Percentiles rank a stretch among this genome's conserved stretches.
Evolutionary conservation across 2,888 invertebrate genomes (phyloP).

Genomic region (Lithosia quadra): DNA sequence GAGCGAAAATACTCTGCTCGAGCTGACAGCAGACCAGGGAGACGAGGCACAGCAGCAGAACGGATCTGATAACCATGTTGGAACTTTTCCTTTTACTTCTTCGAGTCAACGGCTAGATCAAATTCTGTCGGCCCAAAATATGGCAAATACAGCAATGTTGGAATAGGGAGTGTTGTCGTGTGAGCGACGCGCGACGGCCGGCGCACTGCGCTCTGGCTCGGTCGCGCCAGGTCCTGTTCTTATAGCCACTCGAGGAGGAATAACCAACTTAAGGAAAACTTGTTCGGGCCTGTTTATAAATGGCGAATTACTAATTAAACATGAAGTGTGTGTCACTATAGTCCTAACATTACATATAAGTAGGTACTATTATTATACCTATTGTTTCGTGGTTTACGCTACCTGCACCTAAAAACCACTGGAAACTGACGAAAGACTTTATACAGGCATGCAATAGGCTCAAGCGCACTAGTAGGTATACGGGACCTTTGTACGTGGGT

Average conservation of each 20-base stretch:
- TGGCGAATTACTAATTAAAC: background rate
- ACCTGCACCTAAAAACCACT: too few species aligned
- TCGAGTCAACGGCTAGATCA: too few species aligned
- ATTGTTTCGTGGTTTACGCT: too few species aligned
- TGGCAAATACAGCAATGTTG: too few species aligned
- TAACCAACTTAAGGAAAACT: slow-evolving; percentile 10
- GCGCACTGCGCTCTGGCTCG: background rate
- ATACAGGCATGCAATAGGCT: too few species aligned
- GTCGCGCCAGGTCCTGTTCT: background rate
- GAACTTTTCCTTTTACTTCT: too few species aligned
- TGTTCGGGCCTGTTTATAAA: background rate
- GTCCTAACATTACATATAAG: too few species aligned
- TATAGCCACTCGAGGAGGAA: background rate
- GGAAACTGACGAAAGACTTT: too few species aligned
- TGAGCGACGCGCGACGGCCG: background rate
- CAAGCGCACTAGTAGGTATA: too few species aligned
- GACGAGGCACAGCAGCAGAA: slow-evolving; percentile 14
- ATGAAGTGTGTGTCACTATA: background rate
- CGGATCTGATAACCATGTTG: slow-evolving; percentile 23
- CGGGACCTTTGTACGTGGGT: too few species aligned
- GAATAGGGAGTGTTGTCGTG: background rate
- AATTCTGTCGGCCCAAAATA: too few species aligned
- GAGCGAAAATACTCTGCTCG: slow-evolving; percentile 42
- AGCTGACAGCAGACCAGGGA: slow-evolving; percentile 36
- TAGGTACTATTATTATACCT: too few species aligned